Percentiles rank a stretch among this genome's conserved stretches.
Conservation (phyloP, 92 coral and sea anemone species). For the Epizoanthus stellaris region DNA sequence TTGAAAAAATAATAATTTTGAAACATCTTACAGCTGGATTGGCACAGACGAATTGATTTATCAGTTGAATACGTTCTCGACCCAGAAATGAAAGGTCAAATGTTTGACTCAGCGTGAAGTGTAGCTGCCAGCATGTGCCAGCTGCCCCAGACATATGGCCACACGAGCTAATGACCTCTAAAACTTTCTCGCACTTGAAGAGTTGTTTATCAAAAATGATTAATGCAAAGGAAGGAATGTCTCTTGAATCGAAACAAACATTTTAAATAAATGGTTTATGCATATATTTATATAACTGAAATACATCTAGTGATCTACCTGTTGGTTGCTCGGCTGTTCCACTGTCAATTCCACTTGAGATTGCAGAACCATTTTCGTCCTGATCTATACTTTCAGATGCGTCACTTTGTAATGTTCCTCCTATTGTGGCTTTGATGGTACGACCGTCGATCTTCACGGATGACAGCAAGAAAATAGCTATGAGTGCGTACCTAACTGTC, state of each 20-base stretch:
- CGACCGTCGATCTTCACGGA: slow-evolving; percentile 7
- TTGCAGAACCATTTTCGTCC: not conserved
- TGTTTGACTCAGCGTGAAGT: slow-evolving; percentile 34
- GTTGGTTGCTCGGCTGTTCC: not conserved
- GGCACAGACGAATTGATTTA: not conserved
- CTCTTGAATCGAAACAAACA: not conserved
- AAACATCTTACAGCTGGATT: not conserved
- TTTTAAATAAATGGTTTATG: not conserved
- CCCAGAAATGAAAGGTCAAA: slow-evolving; percentile 10
- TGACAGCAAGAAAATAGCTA: slow-evolving; percentile 2
- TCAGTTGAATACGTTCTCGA: not conserved
- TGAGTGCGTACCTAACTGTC: slow-evolving; percentile 7
- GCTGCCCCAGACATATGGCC: slow-evolving; percentile 5
- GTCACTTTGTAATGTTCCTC: not conserved
- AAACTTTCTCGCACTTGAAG: not conserved
- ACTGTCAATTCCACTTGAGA: not conserved
- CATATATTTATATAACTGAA: not conserved
- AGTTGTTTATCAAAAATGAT: slow-evolving; percentile 25
- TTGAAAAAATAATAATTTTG: not conserved
- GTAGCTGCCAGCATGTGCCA: no score
- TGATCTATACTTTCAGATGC: not conserved
- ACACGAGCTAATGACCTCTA: not conserved
- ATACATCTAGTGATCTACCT: not conserved
- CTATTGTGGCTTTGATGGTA: not conserved
- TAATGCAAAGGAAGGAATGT: not conserved